Evolutionary conservation across 2,113 vertebrate species (phyloP), one percentile per base, ranked within the genome.

Genomic region (Danionella cerebrum): DNA sequence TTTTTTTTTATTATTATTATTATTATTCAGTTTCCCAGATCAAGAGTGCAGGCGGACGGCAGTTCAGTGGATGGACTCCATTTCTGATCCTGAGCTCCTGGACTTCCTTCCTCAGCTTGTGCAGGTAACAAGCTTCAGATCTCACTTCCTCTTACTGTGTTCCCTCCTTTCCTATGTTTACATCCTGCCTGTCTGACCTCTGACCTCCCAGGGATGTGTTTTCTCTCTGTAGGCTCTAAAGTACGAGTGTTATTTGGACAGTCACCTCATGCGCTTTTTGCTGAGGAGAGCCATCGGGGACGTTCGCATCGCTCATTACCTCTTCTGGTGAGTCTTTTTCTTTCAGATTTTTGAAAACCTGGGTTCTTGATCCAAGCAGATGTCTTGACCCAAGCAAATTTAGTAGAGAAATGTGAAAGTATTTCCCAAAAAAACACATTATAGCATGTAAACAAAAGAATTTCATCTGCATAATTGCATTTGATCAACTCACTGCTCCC

Each of bases 161-260:
- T 38, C 3, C 0, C 31, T 45, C 2, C 36, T 18, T 22, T 19
- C 9, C 48, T 3, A 36, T 16, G 8, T 27, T 42, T 29, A 36
- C 31, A 31, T 44, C 29, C 60, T 48, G 16, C 9, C 7, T 44
- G 12, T 12, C 5, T 42, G 22, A 27, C 7, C 35, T 33, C 22
- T 35, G 21, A 38, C 27, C 11, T 47, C n/a, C 41, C 4, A 0
- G 13, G 0, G 4, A 11, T 48, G 22, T 24, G 11, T 16, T 33
- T 33, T 35, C 16, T 11, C 29, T 14, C 18, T 7, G 3, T 16
- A 98, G 96, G 96, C 96, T 2, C 80, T 99, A 59, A 99, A 99
- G 85, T 96, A 96, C 0, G 96, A 99, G 79, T 98, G 96, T 72
- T 99, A 99, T 84, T 88, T 99, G 83, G 96, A 99, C 86, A 99